Conservation (phyloP, 2,888 invertebrate species). For the Drosophila meridionalis region DNA sequence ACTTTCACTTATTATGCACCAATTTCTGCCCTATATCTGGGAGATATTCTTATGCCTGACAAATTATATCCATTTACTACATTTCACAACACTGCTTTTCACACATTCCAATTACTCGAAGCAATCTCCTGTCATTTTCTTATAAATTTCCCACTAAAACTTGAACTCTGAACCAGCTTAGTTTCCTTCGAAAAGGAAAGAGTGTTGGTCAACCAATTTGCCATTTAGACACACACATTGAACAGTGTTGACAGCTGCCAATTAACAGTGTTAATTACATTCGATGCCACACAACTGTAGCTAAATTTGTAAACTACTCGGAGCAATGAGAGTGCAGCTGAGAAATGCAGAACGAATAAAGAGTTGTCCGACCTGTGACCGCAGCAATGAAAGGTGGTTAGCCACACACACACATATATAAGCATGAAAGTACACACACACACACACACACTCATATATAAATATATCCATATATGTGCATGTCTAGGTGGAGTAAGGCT, state of each 20-base stretch:
- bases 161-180: background rate
- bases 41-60: no score
- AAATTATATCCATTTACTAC: background rate
- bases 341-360: conserved; percentile 15
- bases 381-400: conserved; percentile 69
- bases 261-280: conserved; percentile 10
- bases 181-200: background rate
- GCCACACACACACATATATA: conserved; percentile 50
- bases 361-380: conserved; percentile 48
- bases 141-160: background rate
- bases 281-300: conserved; percentile 28
- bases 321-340: conserved; percentile 26
- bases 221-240: background rate
- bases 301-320: conserved; percentile 23
- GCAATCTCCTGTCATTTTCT: background rate
- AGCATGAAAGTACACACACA: conserved; percentile 10
- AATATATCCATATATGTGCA: conserved; percentile 1
- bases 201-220: conserved; percentile 12
- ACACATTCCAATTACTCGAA: background rate
- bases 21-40: no score
- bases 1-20: no score
- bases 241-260: conserved; percentile 14
- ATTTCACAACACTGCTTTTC: background rate
- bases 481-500: background rate
- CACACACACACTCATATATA: background rate